Evolutionary conservation across 2,797 vertebrate species (phyloP).

Genomic region (Staurois parvus): DNA sequence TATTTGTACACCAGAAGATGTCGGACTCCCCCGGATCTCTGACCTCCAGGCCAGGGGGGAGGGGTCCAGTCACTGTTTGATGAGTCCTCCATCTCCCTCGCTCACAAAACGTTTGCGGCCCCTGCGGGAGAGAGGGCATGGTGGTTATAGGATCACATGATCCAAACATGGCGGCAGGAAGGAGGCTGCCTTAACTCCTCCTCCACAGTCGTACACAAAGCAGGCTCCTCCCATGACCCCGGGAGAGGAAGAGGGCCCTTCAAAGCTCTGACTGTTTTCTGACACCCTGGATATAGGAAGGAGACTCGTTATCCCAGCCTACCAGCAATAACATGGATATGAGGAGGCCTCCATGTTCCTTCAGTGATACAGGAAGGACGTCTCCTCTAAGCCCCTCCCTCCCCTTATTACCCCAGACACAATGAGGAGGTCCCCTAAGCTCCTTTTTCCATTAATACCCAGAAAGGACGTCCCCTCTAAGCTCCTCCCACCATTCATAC

Average conservation of each 20-base stretch:
- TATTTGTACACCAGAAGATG: neutral
- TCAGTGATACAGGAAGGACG: no score
- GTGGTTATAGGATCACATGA: neutral
- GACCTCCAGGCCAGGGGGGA: neutral
- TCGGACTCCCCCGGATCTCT: neutral
- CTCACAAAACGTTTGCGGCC: conserved; percentile 88
- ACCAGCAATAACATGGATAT: no score
- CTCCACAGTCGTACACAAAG: neutral
- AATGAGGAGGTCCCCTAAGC: neutral
- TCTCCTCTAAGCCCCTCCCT: no score
- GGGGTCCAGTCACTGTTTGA: conserved; percentile 77
- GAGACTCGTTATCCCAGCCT: no score
- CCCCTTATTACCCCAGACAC: no score
- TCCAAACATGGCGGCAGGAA: neutral
- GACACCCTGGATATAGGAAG: no score
- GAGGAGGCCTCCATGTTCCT: no score
- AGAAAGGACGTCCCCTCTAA: no score
- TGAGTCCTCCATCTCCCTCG: conserved; percentile 83
- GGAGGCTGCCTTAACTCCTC: neutral
- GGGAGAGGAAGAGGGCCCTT: no score
- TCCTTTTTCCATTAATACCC: neutral
- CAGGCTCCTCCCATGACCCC: neutral
- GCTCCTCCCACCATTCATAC: no score
- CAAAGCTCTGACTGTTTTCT: no score
- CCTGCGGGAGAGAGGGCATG: conserved; percentile 69